A percentile compares a stretch with the other conserved stretches of the same genome.
Evolutionary conservation across 2,888 invertebrate species (phyloP).

Genomic region (Dyspetes luteomarginatus): DNA sequence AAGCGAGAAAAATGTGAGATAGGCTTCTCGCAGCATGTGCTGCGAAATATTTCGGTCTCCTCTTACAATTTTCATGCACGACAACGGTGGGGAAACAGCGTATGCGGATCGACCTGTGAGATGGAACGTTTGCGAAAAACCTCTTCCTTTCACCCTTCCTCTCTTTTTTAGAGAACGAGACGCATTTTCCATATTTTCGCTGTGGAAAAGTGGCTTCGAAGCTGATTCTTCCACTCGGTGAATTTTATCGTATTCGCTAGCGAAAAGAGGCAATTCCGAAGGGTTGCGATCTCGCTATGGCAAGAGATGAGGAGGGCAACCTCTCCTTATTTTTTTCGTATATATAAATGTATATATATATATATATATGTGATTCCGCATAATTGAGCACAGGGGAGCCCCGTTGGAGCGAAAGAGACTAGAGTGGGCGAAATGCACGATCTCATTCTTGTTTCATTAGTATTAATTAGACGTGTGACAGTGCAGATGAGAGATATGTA

Average conservation of each 20-base stretch:
- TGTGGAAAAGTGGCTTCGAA: conserved; percentile 23
- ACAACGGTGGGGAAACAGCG: not conserved
- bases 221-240: conserved; percentile 56
- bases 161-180: not conserved
- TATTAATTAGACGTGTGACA: conserved; percentile 67
- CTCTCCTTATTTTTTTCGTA: no score
- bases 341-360: no score
- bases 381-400: not conserved
- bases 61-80: conserved; percentile 51
- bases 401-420: conserved; percentile 9
- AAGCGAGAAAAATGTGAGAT: not conserved
- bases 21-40: conserved; percentile 15
- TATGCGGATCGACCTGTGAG: conserved; percentile 4
- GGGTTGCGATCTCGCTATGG: conserved; percentile 26
- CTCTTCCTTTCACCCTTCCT: not conserved
- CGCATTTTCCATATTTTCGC: conserved; percentile 52
- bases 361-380: conserved; percentile 1
- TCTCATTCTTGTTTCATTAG: conserved; percentile 32
- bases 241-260: conserved; percentile 53
- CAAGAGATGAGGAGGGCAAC: not conserved
- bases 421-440: not conserved
- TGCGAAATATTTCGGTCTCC: conserved; percentile 29
- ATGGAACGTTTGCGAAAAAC: conserved; percentile 39
- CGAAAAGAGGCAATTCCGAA: conserved; percentile 47
- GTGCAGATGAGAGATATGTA: conserved; percentile 42